Evolutionary conservation across 1,140 invertebrate genomes (phyloP).

Genomic region (Scylla paramamosain): DNA sequence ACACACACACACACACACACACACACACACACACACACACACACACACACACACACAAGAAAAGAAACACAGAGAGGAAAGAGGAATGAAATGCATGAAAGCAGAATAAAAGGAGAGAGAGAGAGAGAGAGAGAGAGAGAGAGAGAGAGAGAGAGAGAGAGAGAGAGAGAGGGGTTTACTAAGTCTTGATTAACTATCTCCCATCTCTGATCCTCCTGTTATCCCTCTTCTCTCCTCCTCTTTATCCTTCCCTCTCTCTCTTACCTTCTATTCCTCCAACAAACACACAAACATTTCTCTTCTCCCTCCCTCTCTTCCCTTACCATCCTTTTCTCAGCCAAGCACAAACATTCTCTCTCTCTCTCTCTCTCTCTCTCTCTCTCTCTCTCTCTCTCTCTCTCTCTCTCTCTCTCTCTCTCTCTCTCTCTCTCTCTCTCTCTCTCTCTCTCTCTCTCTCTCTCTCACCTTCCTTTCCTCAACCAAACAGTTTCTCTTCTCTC

Average conservation of each 20-base stretch:
- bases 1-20: no score
- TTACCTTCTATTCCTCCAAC: not conserved
- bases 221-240: conserved; percentile 30
- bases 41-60: conserved; percentile 23
- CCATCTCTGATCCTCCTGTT: not conserved
- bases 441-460: not conserved
- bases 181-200: not conserved
- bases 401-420: not conserved
- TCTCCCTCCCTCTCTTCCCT: no score
- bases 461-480: not conserved
- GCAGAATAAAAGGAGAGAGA: not conserved
- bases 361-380: not conserved
- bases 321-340: no score
- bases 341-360: not conserved
- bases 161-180: not conserved
- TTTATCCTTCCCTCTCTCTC: conserved; percentile 27
- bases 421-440: not conserved
- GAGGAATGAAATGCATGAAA: not conserved
- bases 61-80: not conserved
- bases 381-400: not conserved
- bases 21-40: conserved; percentile 30
- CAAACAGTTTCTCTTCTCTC: not conserved
- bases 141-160: not conserved
- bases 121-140: conserved; percentile 3
- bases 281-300: no score